These are phyloP conservation scores for Virgularia gustaviana DNA, from an alignment of 92 coral and sea anemone genomes.

Conservation along the genomic window DNA sequence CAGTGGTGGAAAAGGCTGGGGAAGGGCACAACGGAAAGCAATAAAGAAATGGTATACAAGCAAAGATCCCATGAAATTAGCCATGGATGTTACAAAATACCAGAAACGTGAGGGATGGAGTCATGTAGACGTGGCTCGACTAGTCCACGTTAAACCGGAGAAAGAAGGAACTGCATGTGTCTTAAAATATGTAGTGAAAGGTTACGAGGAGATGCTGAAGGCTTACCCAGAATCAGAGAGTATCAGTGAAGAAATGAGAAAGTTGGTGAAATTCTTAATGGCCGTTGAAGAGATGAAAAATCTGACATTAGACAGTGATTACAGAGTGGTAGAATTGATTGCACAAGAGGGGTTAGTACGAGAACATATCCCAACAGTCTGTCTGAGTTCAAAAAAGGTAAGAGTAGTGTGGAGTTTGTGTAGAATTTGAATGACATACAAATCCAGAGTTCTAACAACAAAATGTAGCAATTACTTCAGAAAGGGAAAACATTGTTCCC, in stretches of 20 bases:
- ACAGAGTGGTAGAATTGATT: constrained; percentile 58
- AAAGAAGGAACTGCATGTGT: constrained; percentile 46
- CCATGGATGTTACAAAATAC: constrained; percentile 84
- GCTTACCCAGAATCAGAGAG: constrained; percentile 48
- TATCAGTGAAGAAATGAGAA: constrained; percentile 57
- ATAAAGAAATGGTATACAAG: constrained; percentile 86
- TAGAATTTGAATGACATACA: no score
- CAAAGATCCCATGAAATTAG: constrained; percentile 65
- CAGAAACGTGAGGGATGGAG: constrained; percentile 94
- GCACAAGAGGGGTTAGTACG: constrained; percentile 62
- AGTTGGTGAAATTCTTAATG: constrained; percentile 56
- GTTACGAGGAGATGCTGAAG: constrained; percentile 56
- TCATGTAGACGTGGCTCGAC: constrained; percentile 76
- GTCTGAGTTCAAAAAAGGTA: constrained; percentile 67
- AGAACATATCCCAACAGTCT: constrained; percentile 88
- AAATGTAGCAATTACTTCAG: no score
- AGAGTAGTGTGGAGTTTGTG: no score
- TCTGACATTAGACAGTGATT: constrained; percentile 55
- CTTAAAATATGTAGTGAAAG: constrained; percentile 71
- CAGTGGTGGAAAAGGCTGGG: constrained; percentile 69
- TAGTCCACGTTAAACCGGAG: constrained; percentile 76
- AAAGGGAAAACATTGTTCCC: no score
- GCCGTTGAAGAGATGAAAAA: constrained; percentile 67
- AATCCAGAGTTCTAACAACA: no score
- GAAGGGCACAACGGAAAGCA: constrained; percentile 88